Evolutionary conservation across 2,888 invertebrate species (phyloP).

Genomic region (Watsonalla cultraria): DNA sequence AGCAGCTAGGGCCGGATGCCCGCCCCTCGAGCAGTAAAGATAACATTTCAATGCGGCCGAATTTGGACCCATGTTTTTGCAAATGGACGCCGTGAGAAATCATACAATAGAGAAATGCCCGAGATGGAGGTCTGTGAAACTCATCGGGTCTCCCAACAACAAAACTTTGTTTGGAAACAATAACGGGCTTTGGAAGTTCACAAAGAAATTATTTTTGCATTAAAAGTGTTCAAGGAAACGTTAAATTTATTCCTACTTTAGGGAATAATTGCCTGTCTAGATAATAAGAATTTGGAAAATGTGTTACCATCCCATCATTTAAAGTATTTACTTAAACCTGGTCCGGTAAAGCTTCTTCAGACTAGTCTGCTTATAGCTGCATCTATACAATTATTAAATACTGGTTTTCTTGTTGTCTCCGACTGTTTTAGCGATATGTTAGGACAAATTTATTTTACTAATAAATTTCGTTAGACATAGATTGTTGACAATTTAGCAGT

Average conservation of each 20-base stretch:
- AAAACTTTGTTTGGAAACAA: slow-evolving; percentile 1
- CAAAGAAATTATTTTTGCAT: not conserved
- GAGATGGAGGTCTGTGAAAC: not conserved
- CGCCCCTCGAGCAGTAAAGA: slow-evolving; percentile 34
- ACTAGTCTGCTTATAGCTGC: too few species aligned
- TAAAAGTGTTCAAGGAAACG: not conserved
- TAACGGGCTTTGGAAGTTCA: not conserved
- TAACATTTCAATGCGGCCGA: slow-evolving; percentile 30
- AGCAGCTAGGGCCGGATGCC: slow-evolving; percentile 33
- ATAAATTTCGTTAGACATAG: too few species aligned
- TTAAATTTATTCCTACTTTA: not conserved
- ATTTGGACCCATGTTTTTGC: slow-evolving; percentile 17
- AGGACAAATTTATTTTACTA: too few species aligned
- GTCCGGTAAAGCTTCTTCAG: too few species aligned
- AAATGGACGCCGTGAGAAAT: slow-evolving; percentile 15
- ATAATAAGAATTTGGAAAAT: not conserved
- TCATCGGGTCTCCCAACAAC: not conserved
- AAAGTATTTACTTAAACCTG: too few species aligned
- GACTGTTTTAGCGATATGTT: too few species aligned
- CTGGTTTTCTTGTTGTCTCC: too few species aligned
- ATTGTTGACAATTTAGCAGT: too few species aligned
- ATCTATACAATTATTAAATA: too few species aligned
- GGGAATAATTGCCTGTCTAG: not conserved
- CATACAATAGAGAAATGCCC: slow-evolving; percentile 10
- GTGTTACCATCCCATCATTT: not conserved